phyloP scores from a whole-genome alignment of 2,888 invertebrate species.

The Nemotelus pantherinus region DNA sequence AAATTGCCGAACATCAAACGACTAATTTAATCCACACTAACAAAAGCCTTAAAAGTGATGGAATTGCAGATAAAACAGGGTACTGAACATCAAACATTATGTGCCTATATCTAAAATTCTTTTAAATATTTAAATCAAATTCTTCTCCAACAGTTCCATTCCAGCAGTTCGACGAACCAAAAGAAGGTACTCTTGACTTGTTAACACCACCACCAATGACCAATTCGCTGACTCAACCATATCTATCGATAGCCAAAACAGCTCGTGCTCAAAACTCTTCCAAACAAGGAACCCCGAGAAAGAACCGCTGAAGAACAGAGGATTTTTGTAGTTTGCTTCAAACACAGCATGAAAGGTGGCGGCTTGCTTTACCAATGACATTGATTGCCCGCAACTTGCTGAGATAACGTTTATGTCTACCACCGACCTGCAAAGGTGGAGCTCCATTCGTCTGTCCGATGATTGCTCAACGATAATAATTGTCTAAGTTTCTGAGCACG shows the following conservation, averaged over 20 bases:
- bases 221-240: background rate
- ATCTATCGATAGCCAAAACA: conserved; percentile 5
- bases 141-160: background rate
- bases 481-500: conserved; percentile 9
- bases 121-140: too few relatives aligned
- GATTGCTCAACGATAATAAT: conserved; percentile 25
- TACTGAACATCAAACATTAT: too few relatives aligned
- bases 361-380: background rate
- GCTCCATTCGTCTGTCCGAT: background rate
- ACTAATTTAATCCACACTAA: too few relatives aligned
- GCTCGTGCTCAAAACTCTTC: conserved; percentile 8
- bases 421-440: conserved; percentile 3
- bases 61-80: too few relatives aligned
- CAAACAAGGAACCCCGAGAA: background rate
- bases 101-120: too few relatives aligned
- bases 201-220: conserved; percentile 6
- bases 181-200: background rate
- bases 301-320: background rate
- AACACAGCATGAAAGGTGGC: background rate
- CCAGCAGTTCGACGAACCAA: background rate
- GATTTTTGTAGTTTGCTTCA: background rate
- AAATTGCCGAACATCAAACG: too few relatives aligned
- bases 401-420: background rate
- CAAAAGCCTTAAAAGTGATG: too few relatives aligned
- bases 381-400: conserved; percentile 9